These are phyloP conservation scores for Drosophila sulfurigaster DNA, from an alignment of 1,140 invertebrate species.

Conservation along the genomic window DNA sequence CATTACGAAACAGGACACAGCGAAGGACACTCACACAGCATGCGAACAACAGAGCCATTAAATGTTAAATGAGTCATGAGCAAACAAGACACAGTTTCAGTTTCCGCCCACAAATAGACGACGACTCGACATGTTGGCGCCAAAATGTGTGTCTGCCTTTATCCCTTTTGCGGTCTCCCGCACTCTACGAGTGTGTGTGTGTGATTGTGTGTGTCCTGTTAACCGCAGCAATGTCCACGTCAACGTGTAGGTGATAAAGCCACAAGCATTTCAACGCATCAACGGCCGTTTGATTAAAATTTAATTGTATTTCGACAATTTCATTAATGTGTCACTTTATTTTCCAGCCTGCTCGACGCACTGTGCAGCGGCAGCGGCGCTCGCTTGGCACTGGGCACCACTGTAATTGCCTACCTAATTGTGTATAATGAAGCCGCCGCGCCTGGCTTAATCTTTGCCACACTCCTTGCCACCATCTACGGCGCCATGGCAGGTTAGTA, in stretches of 20 bases:
- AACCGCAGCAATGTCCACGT: constrained; percentile 39
- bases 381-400: constrained; percentile 74
- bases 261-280: constrained; percentile 15
- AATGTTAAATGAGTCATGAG: constrained; percentile 55
- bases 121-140: constrained; percentile 41
- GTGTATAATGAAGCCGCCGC: constrained; percentile 81
- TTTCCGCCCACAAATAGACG: constrained; percentile 1
- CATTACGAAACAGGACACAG: constrained; percentile 57
- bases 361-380: constrained; percentile 78
- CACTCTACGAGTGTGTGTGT: not conserved
- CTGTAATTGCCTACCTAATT: constrained; percentile 73
- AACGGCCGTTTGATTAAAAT: constrained; percentile 20
- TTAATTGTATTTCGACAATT: constrained; percentile 31
- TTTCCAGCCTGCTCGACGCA: constrained; percentile 66
- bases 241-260: constrained; percentile 35
- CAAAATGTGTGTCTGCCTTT: constrained; percentile 41
- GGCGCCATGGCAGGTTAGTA: constrained; percentile 71
- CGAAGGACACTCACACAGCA: constrained; percentile 21
- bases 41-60: constrained; percentile 4
- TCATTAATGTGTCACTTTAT: constrained; percentile 45
- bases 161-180: not conserved
- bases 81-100: constrained; percentile 10
- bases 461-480: constrained; percentile 69
- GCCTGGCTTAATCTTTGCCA: constrained; percentile 66
- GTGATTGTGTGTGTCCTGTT: constrained; percentile 3